Evolutionary conservation across 1,140 invertebrate genomes (phyloP).

Genomic region (Drosophila nasuta): DNA sequence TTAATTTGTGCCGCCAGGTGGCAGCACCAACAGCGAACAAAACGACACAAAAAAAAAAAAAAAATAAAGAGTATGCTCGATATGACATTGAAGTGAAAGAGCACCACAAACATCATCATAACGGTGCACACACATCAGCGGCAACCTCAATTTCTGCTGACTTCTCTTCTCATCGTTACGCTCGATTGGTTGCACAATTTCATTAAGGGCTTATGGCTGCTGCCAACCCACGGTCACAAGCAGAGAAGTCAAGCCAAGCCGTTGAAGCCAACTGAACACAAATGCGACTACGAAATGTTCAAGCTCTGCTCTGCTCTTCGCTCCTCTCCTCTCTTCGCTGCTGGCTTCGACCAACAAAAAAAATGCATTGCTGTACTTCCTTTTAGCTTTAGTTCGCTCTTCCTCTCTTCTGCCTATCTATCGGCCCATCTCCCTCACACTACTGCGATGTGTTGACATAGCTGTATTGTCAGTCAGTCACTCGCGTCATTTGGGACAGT

Average conservation of each 20-base stretch:
- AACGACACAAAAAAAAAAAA: neutral
- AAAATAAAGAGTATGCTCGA: constrained; percentile 27
- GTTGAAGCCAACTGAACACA: constrained; percentile 17
- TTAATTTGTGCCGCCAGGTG: constrained; percentile 69
- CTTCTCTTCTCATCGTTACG: constrained; percentile 82
- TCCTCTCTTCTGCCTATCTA: neutral
- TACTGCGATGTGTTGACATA: neutral
- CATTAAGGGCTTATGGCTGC: constrained; percentile 77
- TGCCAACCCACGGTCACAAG: neutral
- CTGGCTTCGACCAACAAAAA: constrained; percentile 2
- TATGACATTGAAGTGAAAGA: constrained; percentile 51
- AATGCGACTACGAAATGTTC: constrained; percentile 27
- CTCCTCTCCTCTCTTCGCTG: neutral
- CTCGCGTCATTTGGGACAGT: neutral
- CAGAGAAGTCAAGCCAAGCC: no score
- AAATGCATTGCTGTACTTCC: neutral
- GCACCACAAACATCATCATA: constrained; percentile 51
- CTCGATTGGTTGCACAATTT: constrained; percentile 85
- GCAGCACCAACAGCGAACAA: constrained; percentile 9
- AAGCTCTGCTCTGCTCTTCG: constrained; percentile 7
- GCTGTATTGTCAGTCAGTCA: constrained; percentile 4
- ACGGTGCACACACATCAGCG: constrained; percentile 38
- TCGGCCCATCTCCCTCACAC: neutral
- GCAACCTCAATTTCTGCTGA: constrained; percentile 82
- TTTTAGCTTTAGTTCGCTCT: neutral